Base-by-base conservation (phyloP, 2,113 vertebrate genomes). In the Ahaetulla prasina region DNA sequence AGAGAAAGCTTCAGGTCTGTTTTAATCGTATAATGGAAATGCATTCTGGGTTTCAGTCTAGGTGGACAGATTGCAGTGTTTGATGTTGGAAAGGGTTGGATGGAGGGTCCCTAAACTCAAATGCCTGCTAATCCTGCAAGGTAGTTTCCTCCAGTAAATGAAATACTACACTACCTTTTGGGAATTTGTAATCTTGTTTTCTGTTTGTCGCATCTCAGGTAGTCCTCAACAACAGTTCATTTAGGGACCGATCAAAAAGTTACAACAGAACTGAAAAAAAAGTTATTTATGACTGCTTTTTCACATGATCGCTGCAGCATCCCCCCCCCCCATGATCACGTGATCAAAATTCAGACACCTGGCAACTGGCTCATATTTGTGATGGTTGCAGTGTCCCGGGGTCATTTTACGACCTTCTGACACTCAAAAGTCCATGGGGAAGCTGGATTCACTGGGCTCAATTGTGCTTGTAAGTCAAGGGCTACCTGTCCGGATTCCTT, bases 1-100 rank as follows among this genome's bases (percentile, higher is more conserved):
- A 99, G 97, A 99, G 98, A 96, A 99, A 99, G 90, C 96, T 99
- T 49, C 99, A 99, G 96, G 99, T 99, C 91, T 92, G 92, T 96
- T 86, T 11, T 68, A 3, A 1, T 9, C 3, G 18, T 22, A 7
- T 74, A 91, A 39, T 11, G 43, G 23, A 30, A 27, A 88, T 22
- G 2, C 1, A n/a, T 43, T 39, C 8, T 39, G 8, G 68, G 12
- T 53, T 88, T 53, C 52, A 53, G 22, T 53, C n/a, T 3, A 6
- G 49, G 14, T 22, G 27, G 45, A 14, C 22, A 50, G 6, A 35
- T 20, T 8, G 27, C 16, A 87, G 45, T n/a, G 27, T n/a, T 49
- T 50, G 85, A 87, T 25, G 49, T 27, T 20, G 2, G 85, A 52
- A 35, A 47, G 8, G 27, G 45, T 3, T 14, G 68, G 16, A 39